Evolutionary conservation across 92 coral and sea anemone species (phyloP), one percentile per base, ranked within the genome.

Genomic region (Zoanthus gigantus): DNA sequence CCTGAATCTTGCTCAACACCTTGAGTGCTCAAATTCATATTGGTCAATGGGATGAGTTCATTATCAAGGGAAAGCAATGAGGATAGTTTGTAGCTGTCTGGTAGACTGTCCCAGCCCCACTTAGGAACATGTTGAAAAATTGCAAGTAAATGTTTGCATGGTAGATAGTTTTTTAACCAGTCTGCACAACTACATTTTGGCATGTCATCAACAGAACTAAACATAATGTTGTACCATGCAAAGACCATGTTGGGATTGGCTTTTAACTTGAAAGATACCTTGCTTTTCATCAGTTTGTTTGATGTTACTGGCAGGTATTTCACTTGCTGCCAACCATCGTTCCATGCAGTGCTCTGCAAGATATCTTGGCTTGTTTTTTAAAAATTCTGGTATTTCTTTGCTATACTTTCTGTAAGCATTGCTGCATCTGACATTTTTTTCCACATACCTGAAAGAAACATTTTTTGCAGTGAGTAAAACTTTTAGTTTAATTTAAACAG

Each of bases 151-250:
- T 91, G 30, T n/a, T 63, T 63, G 30, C 69, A 63, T 63, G 69
- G 30, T 28, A 63, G 69, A 63, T 76, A 88, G 6, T 72, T 78
- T 60, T 91, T 82, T 46, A 65, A 50, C 91, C 91, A 88, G 58
- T 88, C 91, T 12, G 77, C 66, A 66, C 91, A 91, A 16, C 69
- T 88, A 61, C 91, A 91, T 23, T 76, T 47, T 30, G 87, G 87
- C 87, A 44, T 88, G 85, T 15, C 74, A 63, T 63, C 69, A 63
- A 63, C 31, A 63, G 69, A 63, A 63, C 69, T 17, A 63, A 63
- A 17, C 30, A n/a, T 63, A 63, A 63, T 23, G 29, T 63, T 7
- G 68, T 61, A 61, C 68, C 68, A n/a, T n/a, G n/a, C n/a, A 61
- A 61, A 61, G 56, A 71, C 46, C 46, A 29, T 17, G 52, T 23